Percentiles rank a stretch among this genome's conserved stretches.
phyloP scores from a whole-genome alignment of 1,140 invertebrate genomes.

The Adelges cooleyi region DNA sequence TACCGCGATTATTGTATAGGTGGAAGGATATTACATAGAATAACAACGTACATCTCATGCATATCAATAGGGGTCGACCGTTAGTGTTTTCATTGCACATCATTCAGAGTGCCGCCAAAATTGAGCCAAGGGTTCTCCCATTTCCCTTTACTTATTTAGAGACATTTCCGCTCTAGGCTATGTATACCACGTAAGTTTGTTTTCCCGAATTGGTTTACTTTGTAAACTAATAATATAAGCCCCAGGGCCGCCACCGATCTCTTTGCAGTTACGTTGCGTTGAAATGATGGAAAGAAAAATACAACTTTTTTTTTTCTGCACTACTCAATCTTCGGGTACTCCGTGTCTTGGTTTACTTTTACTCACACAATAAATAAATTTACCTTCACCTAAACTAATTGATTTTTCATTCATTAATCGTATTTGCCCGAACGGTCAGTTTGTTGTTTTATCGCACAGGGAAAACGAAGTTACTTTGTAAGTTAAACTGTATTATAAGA shows the following conservation, averaged over 20 bases:
- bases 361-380: too few species aligned
- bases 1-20: too few species aligned
- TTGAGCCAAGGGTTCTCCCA: constrained; percentile 7
- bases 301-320: neutral
- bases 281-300: neutral
- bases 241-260: neutral
- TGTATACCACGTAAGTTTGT: constrained; percentile 11
- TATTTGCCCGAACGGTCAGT: too few species aligned
- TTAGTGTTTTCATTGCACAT: neutral
- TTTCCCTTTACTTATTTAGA: constrained; percentile 23
- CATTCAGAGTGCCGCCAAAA: neutral
- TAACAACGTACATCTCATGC: constrained; percentile 9
- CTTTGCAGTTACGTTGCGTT: neutral
- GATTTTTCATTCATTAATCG: too few species aligned
- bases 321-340: too few species aligned
- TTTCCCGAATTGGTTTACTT: constrained; percentile 26
- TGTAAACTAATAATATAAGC: constrained; percentile 27
- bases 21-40: too few species aligned
- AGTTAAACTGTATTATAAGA: too few species aligned
- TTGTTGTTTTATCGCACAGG: too few species aligned
- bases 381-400: too few species aligned
- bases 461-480: too few species aligned
- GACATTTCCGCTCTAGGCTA: constrained; percentile 5
- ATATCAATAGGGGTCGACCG: constrained; percentile 12
- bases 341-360: too few species aligned